phyloP scores from a whole-genome alignment of 2,113 vertebrate genomes.

The Struthio camelus region DNA sequence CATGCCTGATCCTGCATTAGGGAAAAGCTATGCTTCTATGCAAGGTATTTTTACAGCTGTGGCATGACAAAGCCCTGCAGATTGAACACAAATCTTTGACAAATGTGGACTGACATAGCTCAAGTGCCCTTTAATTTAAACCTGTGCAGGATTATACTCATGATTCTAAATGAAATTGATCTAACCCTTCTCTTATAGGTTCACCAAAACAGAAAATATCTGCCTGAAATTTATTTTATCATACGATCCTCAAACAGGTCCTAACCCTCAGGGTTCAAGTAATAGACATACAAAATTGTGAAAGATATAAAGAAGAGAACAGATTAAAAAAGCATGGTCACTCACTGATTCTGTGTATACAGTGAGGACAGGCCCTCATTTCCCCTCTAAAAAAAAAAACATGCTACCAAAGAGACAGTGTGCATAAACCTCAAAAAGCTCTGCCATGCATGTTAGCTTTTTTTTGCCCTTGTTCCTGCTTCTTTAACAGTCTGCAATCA shows the following conservation, averaged over 20 bases:
- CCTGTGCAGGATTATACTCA: neutral
- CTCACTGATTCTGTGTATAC: neutral
- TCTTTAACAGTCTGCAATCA: neutral
- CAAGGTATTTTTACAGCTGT: neutral
- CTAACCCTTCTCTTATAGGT: neutral
- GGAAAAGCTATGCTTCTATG: neutral
- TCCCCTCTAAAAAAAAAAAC: neutral
- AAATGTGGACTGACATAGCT: neutral
- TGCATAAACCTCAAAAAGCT: neutral
- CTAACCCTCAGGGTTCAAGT: neutral
- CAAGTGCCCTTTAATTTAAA: neutral
- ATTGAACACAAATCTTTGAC: neutral
- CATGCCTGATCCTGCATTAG: neutral
- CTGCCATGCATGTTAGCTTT: neutral
- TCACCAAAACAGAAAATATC: neutral
- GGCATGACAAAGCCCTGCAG: neutral
- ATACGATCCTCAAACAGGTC: neutral
- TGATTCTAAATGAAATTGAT: neutral
- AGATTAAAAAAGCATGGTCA: neutral
- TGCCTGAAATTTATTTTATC: neutral
- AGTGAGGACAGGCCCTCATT: neutral
- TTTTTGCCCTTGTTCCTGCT: neutral
- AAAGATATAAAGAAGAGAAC: neutral
- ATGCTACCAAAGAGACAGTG: neutral
- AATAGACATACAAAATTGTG: neutral